Percentiles rank a stretch among this genome's conserved stretches.
These are phyloP conservation scores for Crypturellus undulatus DNA, from an alignment of 2,113 vertebrate genomes.

Conservation along the genomic window DNA sequence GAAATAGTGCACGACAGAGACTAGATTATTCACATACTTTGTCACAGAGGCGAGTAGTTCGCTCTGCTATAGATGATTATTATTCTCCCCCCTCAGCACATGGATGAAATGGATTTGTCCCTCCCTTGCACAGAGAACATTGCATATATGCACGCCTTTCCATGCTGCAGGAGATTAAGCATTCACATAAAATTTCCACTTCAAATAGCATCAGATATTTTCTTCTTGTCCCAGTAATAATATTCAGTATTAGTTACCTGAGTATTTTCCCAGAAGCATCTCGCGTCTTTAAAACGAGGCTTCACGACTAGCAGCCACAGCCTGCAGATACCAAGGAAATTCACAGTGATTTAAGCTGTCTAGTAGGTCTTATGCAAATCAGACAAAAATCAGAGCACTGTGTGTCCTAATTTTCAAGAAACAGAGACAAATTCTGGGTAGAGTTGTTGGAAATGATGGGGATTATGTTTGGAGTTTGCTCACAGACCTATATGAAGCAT, in stretches of 20 bases:
- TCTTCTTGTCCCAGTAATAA: not conserved
- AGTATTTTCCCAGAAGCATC: slow-evolving; percentile 40
- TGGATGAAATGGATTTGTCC: not conserved
- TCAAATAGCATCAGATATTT: not conserved
- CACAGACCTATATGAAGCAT: not conserved
- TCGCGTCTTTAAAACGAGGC: not conserved
- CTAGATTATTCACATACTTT: not conserved
- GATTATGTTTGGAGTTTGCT: slow-evolving; percentile 21
- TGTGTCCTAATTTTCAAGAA: slow-evolving; percentile 59
- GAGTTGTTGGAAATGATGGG: slow-evolving; percentile 22
- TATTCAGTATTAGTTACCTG: not conserved
- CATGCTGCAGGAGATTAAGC: not conserved
- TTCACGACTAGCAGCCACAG: slow-evolving; percentile 3
- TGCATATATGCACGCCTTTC: not conserved
- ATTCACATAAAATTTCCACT: not conserved
- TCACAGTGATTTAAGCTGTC: slow-evolving; percentile 40
- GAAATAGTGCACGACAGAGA: not conserved
- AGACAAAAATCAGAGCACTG: slow-evolving; percentile 41
- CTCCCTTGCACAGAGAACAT: not conserved
- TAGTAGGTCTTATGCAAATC: slow-evolving; percentile 55
- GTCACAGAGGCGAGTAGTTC: not conserved
- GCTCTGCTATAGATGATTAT: not conserved
- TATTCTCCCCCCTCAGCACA: rapidly evolving
- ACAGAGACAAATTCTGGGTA: slow-evolving; percentile 34
- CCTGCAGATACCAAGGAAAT: slow-evolving; percentile 8